Evolutionary conservation across 2,113 vertebrate genomes (phyloP), one percentile per base, ranked within the genome.

Genomic region (Rhinolophus ferrumequinum): DNA sequence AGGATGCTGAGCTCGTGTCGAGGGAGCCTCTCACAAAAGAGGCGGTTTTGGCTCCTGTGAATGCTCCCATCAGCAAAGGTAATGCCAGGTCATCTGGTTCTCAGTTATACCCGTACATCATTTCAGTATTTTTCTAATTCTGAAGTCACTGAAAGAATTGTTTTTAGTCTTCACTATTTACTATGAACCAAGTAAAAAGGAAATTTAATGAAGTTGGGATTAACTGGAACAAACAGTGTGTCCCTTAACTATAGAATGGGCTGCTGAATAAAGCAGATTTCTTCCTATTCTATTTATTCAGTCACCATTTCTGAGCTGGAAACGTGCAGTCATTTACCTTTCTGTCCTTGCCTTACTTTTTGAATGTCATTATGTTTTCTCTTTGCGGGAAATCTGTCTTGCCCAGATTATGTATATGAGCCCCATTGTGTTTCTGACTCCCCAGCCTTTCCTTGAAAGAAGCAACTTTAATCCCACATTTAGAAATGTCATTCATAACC

Each of bases 1-100:
- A 99, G 9, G 99, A 99, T 18, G 98, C 98, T 50, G 97, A 98
- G 44, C 94, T 76, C 60, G 84, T 28, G 0, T 60, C 97, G 2
- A 97, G 95, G 35, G 98, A 98, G 18, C 98, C 98, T 6, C 33
- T 24, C 97, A 97, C 98, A 21, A 98, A 97, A 95, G 99, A 99
- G 52, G 84, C 98, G 11, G 88, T 98, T 38, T 93, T 98, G 88
- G 98, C 97, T 94, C 95, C 97, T 76, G n/a, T 66, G 73, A 97
- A 96, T 94, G 81, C 95, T 81, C 69, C 50, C 11, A 81, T 81
- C 58, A 85, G 77, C 92, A 98, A 94, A 98, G 98, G 99, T 99
- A 98, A 97, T 96, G 94, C 28, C 85, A 67, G 14, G n/a, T 8
- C 22, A 6, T 64, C 94, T 96, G 95, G 8, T 50, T 89, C 90